Base-by-base conservation (phyloP, 2,113 vertebrate genomes). In the Galbula dea region DNA sequence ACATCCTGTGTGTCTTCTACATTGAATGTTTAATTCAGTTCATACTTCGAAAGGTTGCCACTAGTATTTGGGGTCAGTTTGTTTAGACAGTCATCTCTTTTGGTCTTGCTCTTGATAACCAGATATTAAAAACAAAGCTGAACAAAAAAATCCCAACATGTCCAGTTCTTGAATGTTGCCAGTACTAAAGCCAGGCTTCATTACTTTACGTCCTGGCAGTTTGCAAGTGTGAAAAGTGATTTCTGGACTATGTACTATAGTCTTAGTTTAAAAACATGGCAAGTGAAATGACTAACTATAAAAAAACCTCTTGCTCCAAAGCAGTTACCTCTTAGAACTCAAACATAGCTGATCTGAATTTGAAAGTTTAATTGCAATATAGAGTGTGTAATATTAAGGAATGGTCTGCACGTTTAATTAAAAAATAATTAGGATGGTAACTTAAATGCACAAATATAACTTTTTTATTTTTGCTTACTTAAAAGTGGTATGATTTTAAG, bases 131-230 rank as follows among this genome's bases (percentile, higher is more conserved):
- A 86, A 26, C 83, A 79, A 61, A 79, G 45, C 2, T 8, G 34
- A 69, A 57, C 21, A 59, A 61, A 90, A 63, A 8, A 2, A n/a
- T n/a, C 15, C 4, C 72, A 94, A 39, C 72, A 48, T 34, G 63
- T 78, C 77, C 52, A 59, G 83, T 71, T 72, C 26, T 13, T 96
- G 94, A 83, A 87, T 88, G 74, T 91, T 95, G 74, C 95, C 89
- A 87, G 22, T 65, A 83, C 95, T 80, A 87, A 96, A 91, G 4
- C 90, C 6, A 16, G 81, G 48, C 89, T 57, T 88, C 68, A 37
- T 51, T 34, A 14, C 15, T 23, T 83, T 54, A 88, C 32, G 66
- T 94, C 59, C 4, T 65, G 12, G 32, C 65, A 39, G 48, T 77
- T 80, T 54, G 59, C 67, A 88, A 71, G 65, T 48, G 23, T 90